Conservation (phyloP, 2,113 vertebrate species). For the Heteronetta atricapilla region DNA sequence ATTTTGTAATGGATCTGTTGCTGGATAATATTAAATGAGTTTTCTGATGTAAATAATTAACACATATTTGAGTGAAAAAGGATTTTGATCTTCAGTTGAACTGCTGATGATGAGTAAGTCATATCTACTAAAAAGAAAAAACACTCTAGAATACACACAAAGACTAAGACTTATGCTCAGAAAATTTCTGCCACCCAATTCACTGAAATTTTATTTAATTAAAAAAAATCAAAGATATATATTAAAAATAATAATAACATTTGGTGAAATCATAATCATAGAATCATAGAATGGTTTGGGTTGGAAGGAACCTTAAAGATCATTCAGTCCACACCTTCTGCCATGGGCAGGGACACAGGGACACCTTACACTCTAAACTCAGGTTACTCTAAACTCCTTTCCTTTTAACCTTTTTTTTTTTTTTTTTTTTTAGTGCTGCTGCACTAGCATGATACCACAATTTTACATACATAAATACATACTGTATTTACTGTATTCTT, state of each 20-base stretch:
- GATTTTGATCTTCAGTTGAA: neutral
- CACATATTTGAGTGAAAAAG: neutral
- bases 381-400: too few species aligned
- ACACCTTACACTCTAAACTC: too few species aligned
- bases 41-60: neutral
- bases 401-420: too few species aligned
- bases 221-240: neutral
- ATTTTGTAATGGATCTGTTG: neutral
- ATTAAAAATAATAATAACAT: neutral
- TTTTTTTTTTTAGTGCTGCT: neutral
- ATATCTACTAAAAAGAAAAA: neutral
- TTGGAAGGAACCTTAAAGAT: too few species aligned
- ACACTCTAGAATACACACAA: neutral
- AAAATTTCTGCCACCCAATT: neutral
- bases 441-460: neutral
- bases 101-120: neutral
- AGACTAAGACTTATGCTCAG: neutral
- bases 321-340: too few species aligned
- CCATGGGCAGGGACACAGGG: too few species aligned
- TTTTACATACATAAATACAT: neutral
- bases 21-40: neutral
- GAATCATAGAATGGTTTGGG: too few species aligned
- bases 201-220: neutral
- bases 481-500: neutral
- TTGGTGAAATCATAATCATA: neutral